Percentiles rank a stretch among this genome's conserved stretches.
Evolutionary conservation across 35 echinoderm and acorn worm species (phyloP).

Genomic region (Lytechinus variegatus): DNA sequence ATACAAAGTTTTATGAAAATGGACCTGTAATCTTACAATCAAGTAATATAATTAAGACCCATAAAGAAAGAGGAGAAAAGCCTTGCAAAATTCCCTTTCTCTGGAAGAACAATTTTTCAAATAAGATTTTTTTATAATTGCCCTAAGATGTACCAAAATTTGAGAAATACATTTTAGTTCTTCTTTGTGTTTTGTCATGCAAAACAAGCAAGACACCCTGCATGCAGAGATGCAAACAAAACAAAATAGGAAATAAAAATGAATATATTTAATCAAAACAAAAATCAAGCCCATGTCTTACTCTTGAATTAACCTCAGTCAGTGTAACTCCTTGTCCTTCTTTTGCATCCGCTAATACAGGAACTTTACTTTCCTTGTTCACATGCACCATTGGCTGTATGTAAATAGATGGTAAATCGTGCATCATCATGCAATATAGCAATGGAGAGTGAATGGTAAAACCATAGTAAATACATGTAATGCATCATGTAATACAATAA

Average conservation of each 20-base stretch:
- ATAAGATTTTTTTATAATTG: too few relatives aligned
- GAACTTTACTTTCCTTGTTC: slow-evolving; percentile 52
- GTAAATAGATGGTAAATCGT: slow-evolving; percentile 43
- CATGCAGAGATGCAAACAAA: neutral
- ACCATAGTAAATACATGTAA: neutral
- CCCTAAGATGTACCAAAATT: too few relatives aligned
- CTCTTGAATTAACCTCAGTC: slow-evolving; percentile 47
- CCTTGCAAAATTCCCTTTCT: too few relatives aligned
- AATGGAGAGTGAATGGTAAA: neutral
- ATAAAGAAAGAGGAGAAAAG: too few relatives aligned
- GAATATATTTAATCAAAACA: neutral
- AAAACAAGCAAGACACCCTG: too few relatives aligned
- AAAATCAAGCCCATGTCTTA: neutral
- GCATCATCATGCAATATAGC: neutral
- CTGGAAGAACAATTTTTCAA: too few relatives aligned
- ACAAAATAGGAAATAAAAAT: neutral
- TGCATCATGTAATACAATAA: too few relatives aligned
- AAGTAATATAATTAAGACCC: too few relatives aligned
- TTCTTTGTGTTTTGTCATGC: too few relatives aligned
- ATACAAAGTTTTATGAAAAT: too few relatives aligned
- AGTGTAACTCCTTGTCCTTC: slow-evolving; percentile 51
- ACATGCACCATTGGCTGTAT: slow-evolving; percentile 75
- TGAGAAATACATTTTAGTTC: too few relatives aligned
- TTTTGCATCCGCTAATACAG: slow-evolving; percentile 59
- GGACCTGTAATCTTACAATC: too few relatives aligned